Evolutionary conservation across 2,888 invertebrate genomes (phyloP).

Genomic region (Leucophenga montana): DNA sequence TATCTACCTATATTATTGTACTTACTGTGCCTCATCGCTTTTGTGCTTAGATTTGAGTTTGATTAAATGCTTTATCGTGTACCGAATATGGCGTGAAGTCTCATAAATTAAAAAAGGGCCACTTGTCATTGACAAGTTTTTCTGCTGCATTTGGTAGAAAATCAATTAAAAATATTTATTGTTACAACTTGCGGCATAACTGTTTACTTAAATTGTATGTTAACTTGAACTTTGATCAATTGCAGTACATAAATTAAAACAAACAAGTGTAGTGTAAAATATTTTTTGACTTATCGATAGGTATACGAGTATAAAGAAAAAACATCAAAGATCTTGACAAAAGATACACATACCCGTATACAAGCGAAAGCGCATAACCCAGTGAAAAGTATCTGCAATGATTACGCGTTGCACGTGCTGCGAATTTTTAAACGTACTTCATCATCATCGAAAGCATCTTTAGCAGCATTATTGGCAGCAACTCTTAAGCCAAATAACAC

Average conservation of each 20-base stretch:
- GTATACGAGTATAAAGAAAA: neutral
- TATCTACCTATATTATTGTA: neutral
- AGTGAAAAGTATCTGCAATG: slow-evolving; percentile 4
- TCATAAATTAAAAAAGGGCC: slow-evolving; percentile 60
- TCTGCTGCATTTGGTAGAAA: slow-evolving; percentile 45
- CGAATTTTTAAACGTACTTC: slow-evolving; percentile 52
- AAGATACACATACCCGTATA: neutral
- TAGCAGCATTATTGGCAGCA: too few species aligned
- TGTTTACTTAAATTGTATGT: neutral
- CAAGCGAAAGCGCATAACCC: neutral
- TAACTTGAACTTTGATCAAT: neutral
- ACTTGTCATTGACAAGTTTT: neutral
- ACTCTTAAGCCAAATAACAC: neutral
- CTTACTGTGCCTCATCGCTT: slow-evolving; percentile 34
- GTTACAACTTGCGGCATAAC: slow-evolving; percentile 45
- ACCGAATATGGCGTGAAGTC: slow-evolving; percentile 57
- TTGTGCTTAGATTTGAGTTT: slow-evolving; percentile 56
- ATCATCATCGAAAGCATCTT: slow-evolving; percentile 6
- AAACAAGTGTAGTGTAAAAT: neutral
- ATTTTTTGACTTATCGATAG: too few species aligned
- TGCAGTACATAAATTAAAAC: neutral
- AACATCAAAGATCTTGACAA: neutral
- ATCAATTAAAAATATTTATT: slow-evolving; percentile 59
- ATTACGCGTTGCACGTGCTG: slow-evolving; percentile 54
- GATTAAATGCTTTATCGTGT: slow-evolving; percentile 60